Evolutionary conservation across 2,888 invertebrate genomes (phyloP).

Genomic region (Linyphia triangularis): DNA sequence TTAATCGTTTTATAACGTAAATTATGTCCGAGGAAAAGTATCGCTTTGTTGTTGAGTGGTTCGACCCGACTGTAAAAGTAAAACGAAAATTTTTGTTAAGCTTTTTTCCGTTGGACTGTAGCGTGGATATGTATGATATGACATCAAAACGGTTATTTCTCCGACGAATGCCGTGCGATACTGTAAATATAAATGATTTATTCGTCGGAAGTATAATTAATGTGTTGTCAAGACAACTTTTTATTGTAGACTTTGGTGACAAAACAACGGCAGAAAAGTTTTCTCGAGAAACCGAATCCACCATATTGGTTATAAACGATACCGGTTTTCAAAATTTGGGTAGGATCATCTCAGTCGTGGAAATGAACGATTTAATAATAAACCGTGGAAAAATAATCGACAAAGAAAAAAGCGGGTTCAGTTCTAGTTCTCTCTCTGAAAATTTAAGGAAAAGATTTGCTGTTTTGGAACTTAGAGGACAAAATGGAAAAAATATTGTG

Average conservation of each 20-base stretch:
- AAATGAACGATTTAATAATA: conserved; percentile 36
- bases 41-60: conserved; percentile 63
- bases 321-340: conserved; percentile 49
- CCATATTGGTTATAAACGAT: conserved; percentile 48
- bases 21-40: conserved; percentile 59
- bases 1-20: not conserved
- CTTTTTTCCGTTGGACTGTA: conserved; percentile 41
- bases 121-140: conserved; percentile 69
- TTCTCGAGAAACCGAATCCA: conserved; percentile 79
- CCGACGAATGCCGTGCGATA: conserved; percentile 79
- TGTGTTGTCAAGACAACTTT: conserved; percentile 80
- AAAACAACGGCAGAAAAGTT: conserved; percentile 80
- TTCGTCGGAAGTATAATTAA: conserved; percentile 81
- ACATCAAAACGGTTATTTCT: conserved; percentile 79
- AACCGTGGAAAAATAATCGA: conserved; percentile 60
- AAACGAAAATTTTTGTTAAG: conserved; percentile 59
- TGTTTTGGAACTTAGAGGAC: conserved; percentile 87
- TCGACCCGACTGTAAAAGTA: conserved; percentile 38
- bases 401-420: conserved; percentile 53
- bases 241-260: conserved; percentile 81
- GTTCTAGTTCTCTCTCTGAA: conserved; percentile 26
- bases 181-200: conserved; percentile 79
- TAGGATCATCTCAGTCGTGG: conserved; percentile 41
- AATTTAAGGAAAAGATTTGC: conserved; percentile 78
- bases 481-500: conserved; percentile 84